Base-by-base conservation (phyloP, 2,888 invertebrate species). In the Prenolepis imparis region DNA sequence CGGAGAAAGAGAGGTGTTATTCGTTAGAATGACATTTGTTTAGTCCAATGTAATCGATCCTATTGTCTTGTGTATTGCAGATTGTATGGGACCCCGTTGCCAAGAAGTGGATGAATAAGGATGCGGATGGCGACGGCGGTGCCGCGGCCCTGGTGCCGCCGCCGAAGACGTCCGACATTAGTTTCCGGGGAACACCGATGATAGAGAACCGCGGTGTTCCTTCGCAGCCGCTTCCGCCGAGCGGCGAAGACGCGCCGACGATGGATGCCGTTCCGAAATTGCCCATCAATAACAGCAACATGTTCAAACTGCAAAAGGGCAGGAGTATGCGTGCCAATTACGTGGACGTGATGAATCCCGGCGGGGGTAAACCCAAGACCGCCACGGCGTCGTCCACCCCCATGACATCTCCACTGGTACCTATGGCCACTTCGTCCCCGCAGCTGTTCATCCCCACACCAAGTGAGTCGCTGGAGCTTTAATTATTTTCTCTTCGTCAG, bases 71-170 rank as follows among this genome's bases (percentile, higher is more conserved):
- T 68, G 15, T 18, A 66, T 73, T 90, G 59, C 94, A 98, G 98
- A 99, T 99, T 96, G 97, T 99, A 77, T 99, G 98, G 98, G 98
- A 99, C 95, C 96, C 97, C 82, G 97, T 97, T n/a, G 96, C 96
- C 92, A 98, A 98, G 94, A 96, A 96, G 90, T 99, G 99, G 99
- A 96, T 97, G 72, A 98, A 99, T 95, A 96, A 96, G 63, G 98
- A 98, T 93, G 97, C 96, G 41, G 97, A 96, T 66, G 96, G 95
- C 8, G 96, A 96, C 36, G 96, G 95, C 75, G 93, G 94, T 4
- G 94, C 94, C 0, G 92, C 94, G 72, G 95, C 95, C 41, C 94
- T 97, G 44, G 96, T 96, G 90, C 97, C 97, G 61, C 97, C 97
- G 24, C 97, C 97, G 5, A 97, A 96, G 94, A 96, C 96, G 95